Percentiles rank a stretch among this genome's conserved stretches.
phyloP scores from a whole-genome alignment of 2,797 vertebrate genomes.

The Rachycentron canadum region DNA sequence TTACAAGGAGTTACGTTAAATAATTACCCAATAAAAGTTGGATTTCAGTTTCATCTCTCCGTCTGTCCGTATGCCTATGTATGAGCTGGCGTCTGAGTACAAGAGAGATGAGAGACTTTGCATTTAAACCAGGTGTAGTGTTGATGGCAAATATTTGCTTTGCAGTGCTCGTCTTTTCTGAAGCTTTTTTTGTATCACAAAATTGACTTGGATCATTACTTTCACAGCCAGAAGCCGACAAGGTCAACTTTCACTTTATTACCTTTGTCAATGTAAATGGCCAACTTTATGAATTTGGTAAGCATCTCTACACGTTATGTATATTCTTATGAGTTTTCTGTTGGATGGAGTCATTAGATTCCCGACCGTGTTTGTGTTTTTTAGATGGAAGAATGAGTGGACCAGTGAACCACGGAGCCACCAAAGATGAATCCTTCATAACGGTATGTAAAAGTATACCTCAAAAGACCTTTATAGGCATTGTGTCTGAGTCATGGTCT shows the following conservation, averaged over 20 bases:
- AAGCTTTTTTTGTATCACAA: neutral
- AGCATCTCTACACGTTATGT: conserved; percentile 45
- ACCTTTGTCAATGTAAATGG: conserved; percentile 92
- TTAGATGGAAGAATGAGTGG: conserved; percentile 94
- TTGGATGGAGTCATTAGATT: neutral
- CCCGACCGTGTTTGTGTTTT: conserved; percentile 15
- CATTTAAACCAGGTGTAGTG: neutral
- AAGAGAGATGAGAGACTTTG: neutral
- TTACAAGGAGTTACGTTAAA: neutral
- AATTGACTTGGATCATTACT: conserved; percentile 3
- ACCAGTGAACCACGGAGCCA: conserved; percentile 91
- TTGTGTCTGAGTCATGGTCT: conserved; percentile 5
- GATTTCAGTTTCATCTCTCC: neutral
- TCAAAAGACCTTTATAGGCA: neutral
- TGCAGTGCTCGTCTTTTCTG: neutral
- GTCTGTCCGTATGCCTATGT: neutral
- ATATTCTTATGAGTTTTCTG: neutral
- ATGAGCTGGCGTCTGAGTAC: neutral
- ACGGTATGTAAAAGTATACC: conserved; percentile 79
- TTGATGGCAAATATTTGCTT: neutral
- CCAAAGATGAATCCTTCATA: conserved; percentile 88
- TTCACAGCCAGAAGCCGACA: conserved; percentile 90
- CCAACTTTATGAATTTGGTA: conserved; percentile 94
- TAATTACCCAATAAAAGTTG: neutral
- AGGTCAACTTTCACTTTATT: conserved; percentile 96